Percentiles rank a stretch among this genome's conserved stretches.
These are phyloP conservation scores for Aradus depressus DNA, from an alignment of 2,888 invertebrate species.

Conservation along the genomic window DNA sequence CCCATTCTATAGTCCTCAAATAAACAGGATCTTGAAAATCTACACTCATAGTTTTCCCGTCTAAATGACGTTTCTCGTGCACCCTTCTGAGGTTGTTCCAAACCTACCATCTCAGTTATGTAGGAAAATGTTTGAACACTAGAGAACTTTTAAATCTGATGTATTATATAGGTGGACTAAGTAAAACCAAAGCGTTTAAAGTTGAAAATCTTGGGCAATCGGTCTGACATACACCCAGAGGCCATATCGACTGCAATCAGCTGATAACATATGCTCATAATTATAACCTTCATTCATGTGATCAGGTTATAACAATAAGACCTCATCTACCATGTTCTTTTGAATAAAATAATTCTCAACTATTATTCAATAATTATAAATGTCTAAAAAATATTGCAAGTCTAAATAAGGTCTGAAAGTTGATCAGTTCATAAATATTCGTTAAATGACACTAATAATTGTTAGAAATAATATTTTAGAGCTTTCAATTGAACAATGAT, in stretches of 20 bases:
- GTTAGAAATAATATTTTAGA: too few relatives aligned
- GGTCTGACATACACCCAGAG: background rate
- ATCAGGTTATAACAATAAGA: too few relatives aligned
- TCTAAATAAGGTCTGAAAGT: too few relatives aligned
- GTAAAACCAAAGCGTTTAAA: slow-evolving; percentile 3
- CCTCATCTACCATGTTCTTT: too few relatives aligned
- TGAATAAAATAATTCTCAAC: too few relatives aligned
- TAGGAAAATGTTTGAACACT: background rate
- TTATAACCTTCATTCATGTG: too few relatives aligned
- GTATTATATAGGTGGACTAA: slow-evolving; percentile 4
- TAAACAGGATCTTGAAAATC: slow-evolving; percentile 38
- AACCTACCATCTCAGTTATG: slow-evolving; percentile 13
- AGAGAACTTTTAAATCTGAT: background rate
- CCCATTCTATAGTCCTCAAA: slow-evolving; percentile 86
- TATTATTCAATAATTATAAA: too few relatives aligned
- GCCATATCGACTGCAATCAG: slow-evolving; percentile 16
- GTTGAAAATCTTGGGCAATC: slow-evolving; percentile 2
- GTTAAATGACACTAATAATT: too few relatives aligned
- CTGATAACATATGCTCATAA: too few relatives aligned
- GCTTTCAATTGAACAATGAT: too few relatives aligned
- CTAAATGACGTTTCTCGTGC: slow-evolving; percentile 1
- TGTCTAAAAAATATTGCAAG: too few relatives aligned
- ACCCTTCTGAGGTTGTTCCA: background rate
- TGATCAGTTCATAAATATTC: too few relatives aligned
- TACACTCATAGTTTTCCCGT: slow-evolving; percentile 8